phyloP scores from a whole-genome alignment of 2,888 invertebrate genomes.

The Tenthredo mesomela region DNA sequence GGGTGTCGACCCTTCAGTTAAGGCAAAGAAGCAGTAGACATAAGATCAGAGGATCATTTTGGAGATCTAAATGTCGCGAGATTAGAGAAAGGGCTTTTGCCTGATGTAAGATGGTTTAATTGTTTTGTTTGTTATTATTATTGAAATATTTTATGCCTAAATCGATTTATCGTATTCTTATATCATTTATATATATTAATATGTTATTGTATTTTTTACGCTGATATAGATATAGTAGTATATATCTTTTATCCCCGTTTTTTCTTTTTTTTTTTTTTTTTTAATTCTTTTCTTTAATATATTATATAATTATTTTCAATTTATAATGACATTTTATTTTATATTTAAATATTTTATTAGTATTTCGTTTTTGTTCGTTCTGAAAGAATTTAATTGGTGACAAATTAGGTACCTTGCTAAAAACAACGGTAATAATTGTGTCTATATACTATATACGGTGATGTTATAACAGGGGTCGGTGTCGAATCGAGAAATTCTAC shows the following conservation, averaged over 20 bases:
- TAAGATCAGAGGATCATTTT: background rate
- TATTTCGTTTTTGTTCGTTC: background rate
- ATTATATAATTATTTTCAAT: background rate
- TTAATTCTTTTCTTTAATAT: no score
- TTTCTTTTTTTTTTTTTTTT: background rate
- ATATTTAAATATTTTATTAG: background rate
- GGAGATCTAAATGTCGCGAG: background rate
- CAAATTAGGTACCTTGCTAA: background rate
- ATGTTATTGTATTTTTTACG: background rate
- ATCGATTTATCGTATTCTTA: background rate
- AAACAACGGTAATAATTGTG: background rate
- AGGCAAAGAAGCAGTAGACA: slow-evolving; percentile 78
- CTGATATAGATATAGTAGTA: background rate
- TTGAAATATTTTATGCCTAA: background rate
- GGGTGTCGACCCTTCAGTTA: slow-evolving; percentile 87
- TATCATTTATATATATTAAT: background rate
- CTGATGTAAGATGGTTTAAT: background rate
- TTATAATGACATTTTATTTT: background rate
- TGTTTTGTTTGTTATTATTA: slow-evolving; percentile 6
- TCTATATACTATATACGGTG: background rate
- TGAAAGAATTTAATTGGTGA: background rate
- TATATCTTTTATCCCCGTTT: background rate
- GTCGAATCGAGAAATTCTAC: slow-evolving; percentile 33
- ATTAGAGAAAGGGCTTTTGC: background rate
- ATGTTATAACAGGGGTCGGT: background rate